phyloP scores from a whole-genome alignment of 1,140 invertebrate genomes.

The Plectrocnemia conspersa region DNA sequence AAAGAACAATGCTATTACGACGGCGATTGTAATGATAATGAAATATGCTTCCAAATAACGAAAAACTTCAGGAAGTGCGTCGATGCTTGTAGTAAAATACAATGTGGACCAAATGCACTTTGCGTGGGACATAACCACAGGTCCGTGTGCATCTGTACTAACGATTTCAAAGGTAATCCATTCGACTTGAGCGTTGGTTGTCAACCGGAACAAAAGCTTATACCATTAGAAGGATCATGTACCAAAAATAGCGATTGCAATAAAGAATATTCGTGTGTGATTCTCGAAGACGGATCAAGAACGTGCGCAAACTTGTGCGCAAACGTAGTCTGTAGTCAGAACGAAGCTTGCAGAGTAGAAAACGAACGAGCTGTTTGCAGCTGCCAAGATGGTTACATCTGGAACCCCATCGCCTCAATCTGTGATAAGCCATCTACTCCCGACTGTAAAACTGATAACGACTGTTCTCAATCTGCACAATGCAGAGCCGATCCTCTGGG shows the following conservation, averaged over 20 bases:
- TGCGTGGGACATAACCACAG: constrained; percentile 78
- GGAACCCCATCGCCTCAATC: constrained; percentile 72
- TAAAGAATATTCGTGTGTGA: constrained; percentile 56
- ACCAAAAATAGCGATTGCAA: constrained; percentile 65
- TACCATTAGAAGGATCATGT: constrained; percentile 57
- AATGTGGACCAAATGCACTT: constrained; percentile 85
- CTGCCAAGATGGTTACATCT: constrained; percentile 70
- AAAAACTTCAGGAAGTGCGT: constrained; percentile 75
- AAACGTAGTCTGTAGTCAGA: constrained; percentile 71
- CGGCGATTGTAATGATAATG: constrained; percentile 69
- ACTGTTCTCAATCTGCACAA: constrained; percentile 64
- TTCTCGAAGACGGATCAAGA: constrained; percentile 55
- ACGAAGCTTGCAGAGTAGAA: constrained; percentile 73
- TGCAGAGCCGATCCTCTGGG: constrained; percentile 80
- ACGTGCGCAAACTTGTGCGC: constrained; percentile 74
- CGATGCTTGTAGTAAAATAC: constrained; percentile 78
- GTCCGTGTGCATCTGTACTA: constrained; percentile 77
- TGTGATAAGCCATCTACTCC: constrained; percentile 83
- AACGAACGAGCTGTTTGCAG: constrained; percentile 66
- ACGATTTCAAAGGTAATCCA: constrained; percentile 75
- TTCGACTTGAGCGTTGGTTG: constrained; percentile 71
- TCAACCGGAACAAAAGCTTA: constrained; percentile 57
- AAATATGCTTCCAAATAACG: constrained; percentile 81
- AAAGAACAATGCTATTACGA: constrained; percentile 72
- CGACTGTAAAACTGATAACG: constrained; percentile 66